Conservation (phyloP, 2,888 invertebrate genomes). For the Hemaris fuciformis region DNA sequence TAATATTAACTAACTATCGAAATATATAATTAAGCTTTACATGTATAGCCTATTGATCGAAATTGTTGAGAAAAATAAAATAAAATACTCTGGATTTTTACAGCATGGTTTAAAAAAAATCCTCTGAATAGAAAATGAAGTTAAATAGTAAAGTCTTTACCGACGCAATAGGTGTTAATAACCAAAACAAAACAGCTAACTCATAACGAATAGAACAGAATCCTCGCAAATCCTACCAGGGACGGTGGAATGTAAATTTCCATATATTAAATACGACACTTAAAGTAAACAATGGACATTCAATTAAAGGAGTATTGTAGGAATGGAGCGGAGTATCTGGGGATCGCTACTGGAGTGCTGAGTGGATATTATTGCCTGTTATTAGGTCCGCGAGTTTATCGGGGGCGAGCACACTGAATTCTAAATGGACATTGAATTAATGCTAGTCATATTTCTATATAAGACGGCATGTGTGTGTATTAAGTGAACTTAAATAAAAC, state of each 20-base stretch:
- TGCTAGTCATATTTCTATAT: conserved; percentile 9
- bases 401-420: conserved; percentile 46
- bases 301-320: conserved; percentile 49
- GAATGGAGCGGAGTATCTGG: conserved; percentile 27
- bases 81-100: no score
- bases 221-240: conserved; percentile 7
- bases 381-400: conserved; percentile 53
- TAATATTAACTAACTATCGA: no score
- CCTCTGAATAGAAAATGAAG: background rate
- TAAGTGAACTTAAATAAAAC: no score
- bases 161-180: background rate
- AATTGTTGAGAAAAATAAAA: no score
- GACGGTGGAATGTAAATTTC: conserved; percentile 10
- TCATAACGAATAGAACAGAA: background rate
- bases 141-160: no score
- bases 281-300: conserved; percentile 46
- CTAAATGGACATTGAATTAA: conserved; percentile 35
- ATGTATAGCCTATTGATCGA: no score
- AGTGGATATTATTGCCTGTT: conserved; percentile 50
- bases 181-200: background rate
- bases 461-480: background rate
- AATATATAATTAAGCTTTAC: no score
- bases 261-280: conserved; percentile 16
- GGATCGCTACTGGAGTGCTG: conserved; percentile 38
- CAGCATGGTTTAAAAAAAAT: no score